These are phyloP conservation scores for Patella depressa DNA, from an alignment of 2,888 invertebrate genomes.

Conservation along the genomic window DNA sequence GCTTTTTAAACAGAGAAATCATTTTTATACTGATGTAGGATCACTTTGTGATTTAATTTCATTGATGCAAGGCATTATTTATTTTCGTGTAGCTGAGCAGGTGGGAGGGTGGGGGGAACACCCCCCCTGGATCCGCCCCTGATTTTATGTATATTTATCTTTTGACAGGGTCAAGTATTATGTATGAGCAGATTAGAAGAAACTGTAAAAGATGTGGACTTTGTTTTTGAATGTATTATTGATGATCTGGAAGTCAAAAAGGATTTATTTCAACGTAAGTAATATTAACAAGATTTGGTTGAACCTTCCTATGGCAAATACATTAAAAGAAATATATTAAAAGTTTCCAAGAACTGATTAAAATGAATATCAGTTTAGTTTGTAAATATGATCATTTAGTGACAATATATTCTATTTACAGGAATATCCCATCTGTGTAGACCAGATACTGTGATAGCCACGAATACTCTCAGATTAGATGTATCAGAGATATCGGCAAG, in stretches of 20 bases:
- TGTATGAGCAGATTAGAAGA: constrained; percentile 72
- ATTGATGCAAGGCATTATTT: too few species aligned
- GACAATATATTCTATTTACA: constrained; percentile 33
- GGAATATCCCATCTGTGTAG: constrained; percentile 67
- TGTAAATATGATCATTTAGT: not conserved
- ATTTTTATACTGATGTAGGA: too few species aligned
- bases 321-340: not conserved
- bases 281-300: not conserved
- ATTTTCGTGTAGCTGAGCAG: too few species aligned
- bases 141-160: not conserved
- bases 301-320: too few species aligned
- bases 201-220: constrained; percentile 71
- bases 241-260: constrained; percentile 71
- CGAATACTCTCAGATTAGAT: constrained; percentile 68
- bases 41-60: too few species aligned
- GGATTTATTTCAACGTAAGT: constrained; percentile 71
- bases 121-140: too few species aligned
- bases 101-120: too few species aligned
- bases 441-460: constrained; percentile 65
- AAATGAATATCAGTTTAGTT: not conserved
- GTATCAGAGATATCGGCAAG: constrained; percentile 64
- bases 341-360: not conserved
- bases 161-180: constrained; percentile 70
- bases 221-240: constrained; percentile 71
- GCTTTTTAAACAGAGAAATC: too few species aligned